Evolutionary conservation across 2,113 vertebrate genomes (phyloP).

Genomic region (Psephotus haematonotus): DNA sequence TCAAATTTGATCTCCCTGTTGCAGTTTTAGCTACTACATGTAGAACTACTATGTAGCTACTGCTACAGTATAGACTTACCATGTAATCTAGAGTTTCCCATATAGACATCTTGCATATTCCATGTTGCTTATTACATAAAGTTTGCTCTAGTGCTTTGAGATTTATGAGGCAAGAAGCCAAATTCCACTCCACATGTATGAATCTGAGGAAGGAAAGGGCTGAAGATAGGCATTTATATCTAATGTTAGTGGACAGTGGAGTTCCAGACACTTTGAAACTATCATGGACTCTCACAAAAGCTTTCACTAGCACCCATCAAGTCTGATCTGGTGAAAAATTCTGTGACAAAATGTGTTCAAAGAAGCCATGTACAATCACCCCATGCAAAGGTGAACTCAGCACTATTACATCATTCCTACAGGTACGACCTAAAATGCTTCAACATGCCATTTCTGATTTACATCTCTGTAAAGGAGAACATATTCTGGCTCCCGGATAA

Average conservation of each 20-base stretch:
- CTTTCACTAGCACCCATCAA: background rate
- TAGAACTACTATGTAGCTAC: background rate
- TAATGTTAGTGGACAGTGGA: background rate
- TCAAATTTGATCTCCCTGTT: background rate
- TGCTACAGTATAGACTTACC: background rate
- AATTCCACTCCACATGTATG: background rate
- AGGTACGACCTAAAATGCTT: background rate
- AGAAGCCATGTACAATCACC: background rate
- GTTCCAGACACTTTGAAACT: background rate
- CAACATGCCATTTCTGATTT: background rate
- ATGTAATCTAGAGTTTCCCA: background rate
- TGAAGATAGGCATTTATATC: background rate
- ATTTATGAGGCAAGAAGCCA: background rate
- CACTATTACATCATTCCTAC: background rate
- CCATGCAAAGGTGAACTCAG: background rate
- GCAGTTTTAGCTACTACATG: background rate
- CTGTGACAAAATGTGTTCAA: background rate
- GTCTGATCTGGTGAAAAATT: background rate
- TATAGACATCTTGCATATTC: background rate
- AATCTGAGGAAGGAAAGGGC: background rate
- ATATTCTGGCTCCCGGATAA: background rate
- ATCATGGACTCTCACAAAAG: background rate
- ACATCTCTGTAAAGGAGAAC: background rate
- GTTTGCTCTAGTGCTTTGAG: fast-evolving
- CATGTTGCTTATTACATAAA: background rate